A percentile compares a stretch with the other conserved stretches of the same genome.
Conservation (phyloP, 2,888 invertebrate genomes). For the Parasteatoda lunata region DNA sequence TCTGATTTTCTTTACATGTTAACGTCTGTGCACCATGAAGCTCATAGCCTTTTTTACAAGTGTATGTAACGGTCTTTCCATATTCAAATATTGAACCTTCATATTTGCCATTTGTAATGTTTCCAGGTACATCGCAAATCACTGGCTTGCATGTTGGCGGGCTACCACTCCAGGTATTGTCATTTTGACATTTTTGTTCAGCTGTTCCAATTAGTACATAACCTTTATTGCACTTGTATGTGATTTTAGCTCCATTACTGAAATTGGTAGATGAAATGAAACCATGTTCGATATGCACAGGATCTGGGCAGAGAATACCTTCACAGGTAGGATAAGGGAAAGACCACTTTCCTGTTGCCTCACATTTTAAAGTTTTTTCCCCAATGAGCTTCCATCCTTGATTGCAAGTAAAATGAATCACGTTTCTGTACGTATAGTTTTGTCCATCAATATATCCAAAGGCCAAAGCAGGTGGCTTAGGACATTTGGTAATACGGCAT, state of each 20-base stretch:
- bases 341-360: slow-evolving; percentile 61
- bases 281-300: slow-evolving; percentile 71
- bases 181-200: slow-evolving; percentile 66
- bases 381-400: slow-evolving; percentile 63
- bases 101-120: slow-evolving; percentile 63
- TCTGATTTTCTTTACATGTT: slow-evolving; percentile 45
- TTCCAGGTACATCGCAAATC: slow-evolving; percentile 69
- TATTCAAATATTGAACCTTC: slow-evolving; percentile 43
- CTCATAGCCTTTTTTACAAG: slow-evolving; percentile 67
- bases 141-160: slow-evolving; percentile 70
- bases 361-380: slow-evolving; percentile 46
- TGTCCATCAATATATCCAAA: slow-evolving; percentile 60
- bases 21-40: slow-evolving; percentile 49
- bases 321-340: slow-evolving; percentile 71
- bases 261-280: slow-evolving; percentile 49
- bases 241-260: slow-evolving; percentile 67
- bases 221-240: slow-evolving; percentile 68
- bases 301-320: slow-evolving; percentile 71
- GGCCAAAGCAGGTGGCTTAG: slow-evolving; percentile 46
- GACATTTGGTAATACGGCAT: slow-evolving; percentile 50
- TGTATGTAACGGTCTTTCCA: slow-evolving; percentile 65
- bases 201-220: slow-evolving; percentile 72
- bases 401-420: slow-evolving; percentile 55
- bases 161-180: slow-evolving; percentile 69
- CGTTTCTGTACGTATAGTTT: slow-evolving; percentile 36